Evolutionary conservation across 2,113 vertebrate species (phyloP), one percentile per base, ranked within the genome.

Genomic region (Sapayoa aenigma): DNA sequence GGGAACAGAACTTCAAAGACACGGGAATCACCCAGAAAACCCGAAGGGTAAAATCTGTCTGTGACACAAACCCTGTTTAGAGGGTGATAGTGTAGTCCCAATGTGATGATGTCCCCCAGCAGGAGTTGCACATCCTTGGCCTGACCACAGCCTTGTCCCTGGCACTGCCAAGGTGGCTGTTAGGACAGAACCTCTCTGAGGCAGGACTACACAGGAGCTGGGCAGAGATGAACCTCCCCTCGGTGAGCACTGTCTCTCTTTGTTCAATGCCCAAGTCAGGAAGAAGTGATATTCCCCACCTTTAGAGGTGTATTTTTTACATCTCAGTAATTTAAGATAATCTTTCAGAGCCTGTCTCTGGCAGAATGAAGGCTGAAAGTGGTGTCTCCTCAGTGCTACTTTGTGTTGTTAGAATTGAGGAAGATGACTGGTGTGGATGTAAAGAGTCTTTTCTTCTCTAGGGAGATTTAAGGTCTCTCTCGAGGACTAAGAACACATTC

Each of bases 1-100:
- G 35, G 83, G 53, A 84, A 62, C 33, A 87, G 50, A 66, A 94
- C 87, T 97, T 97, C 94, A 97, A 97, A 98, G 95, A 73, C 62
- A 37, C 0, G 0, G 53, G 50, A 88, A 91, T 94, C 83, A 74
- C 30, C 60, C 65, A 94, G 89, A 72, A 67, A 89, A 90, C 82
- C 53, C 62, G 25, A 69, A 91, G 59, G 66, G 55, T 72, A 62
- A 95, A 91, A 94, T 78, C 47, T 28, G 49, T 58, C 41, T 79
- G 35, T 76, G 69, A 68, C 62, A 69, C 33, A 78, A 88, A 23
- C 35, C 1, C 0, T 47, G 30, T 72, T 85, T 87, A 75, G 67
- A 63, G 39, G 49, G 50, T 37, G n/a, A 60, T 9, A 35, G 33
- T 9, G 22, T 55, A 39, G 69, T 41, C 65, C 27, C 0, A 0